Evolutionary conservation across 2,888 invertebrate species (phyloP).

Genomic region (Synergus umbraculus): DNA sequence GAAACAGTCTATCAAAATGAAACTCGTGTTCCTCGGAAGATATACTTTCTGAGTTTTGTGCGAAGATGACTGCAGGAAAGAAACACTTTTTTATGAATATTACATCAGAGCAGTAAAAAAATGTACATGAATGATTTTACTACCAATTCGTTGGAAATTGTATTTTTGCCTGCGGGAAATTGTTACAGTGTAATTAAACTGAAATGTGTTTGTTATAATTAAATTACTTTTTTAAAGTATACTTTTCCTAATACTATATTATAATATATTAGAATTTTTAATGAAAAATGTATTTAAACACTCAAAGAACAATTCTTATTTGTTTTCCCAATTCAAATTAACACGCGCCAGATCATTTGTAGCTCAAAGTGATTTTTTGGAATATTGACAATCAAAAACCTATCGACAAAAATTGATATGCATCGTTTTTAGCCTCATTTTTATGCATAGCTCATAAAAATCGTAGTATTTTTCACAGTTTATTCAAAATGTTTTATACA

Average conservation of each 20-base stretch:
- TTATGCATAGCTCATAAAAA: conserved; percentile 28
- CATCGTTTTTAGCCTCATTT: conserved; percentile 12
- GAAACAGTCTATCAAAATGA: conserved; percentile 38
- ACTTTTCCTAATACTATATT: too few species aligned
- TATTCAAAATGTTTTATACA: conserved; percentile 22
- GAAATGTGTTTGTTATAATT: too few species aligned
- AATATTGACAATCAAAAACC: conserved; percentile 17
- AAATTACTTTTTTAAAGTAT: too few species aligned
- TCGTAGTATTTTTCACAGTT: background rate
- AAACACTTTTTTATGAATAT: conserved; percentile 25
- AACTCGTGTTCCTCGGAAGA: conserved; percentile 25
- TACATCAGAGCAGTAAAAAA: conserved; percentile 15
- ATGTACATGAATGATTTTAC: background rate
- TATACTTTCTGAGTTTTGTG: conserved; percentile 16
- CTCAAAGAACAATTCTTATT: too few species aligned
- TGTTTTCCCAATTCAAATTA: background rate
- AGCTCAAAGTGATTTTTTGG: background rate
- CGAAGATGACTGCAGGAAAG: background rate
- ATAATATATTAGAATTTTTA: too few species aligned
- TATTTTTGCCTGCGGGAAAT: background rate
- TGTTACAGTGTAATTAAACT: too few species aligned
- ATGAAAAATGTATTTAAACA: too few species aligned
- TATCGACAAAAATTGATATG: conserved; percentile 5
- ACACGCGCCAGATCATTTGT: background rate
- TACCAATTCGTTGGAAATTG: background rate